A percentile compares a stretch with the other conserved stretches of the same genome.
Evolutionary conservation across 2,113 vertebrate genomes (phyloP).

Genomic region (Grus americana): DNA sequence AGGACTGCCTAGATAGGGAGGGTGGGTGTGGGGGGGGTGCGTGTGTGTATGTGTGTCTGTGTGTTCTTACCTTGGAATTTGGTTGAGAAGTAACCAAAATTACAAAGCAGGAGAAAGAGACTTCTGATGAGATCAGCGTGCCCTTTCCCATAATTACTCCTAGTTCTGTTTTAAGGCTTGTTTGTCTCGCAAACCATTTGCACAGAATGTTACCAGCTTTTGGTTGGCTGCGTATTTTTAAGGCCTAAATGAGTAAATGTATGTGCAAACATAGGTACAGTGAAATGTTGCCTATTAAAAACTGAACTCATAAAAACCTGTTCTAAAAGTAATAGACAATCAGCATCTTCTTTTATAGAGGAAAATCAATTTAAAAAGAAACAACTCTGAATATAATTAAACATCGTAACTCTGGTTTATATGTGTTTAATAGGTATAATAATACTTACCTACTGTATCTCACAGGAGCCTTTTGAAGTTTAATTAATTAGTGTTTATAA

Average conservation of each 20-base stretch:
- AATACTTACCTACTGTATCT: slow-evolving; percentile 55
- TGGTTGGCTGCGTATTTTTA: background rate
- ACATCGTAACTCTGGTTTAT: slow-evolving; percentile 45
- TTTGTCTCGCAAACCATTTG: background rate
- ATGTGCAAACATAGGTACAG: background rate
- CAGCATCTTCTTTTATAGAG: slow-evolving; percentile 41
- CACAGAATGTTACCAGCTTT: background rate
- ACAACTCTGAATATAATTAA: slow-evolving; percentile 54
- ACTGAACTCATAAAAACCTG: slow-evolving; percentile 30
- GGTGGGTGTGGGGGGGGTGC: too few species aligned
- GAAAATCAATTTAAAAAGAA: slow-evolving; percentile 51
- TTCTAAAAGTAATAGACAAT: slow-evolving; percentile 43
- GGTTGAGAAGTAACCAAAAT: background rate
- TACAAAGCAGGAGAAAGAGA: background rate
- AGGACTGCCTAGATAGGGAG: background rate
- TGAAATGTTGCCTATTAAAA: slow-evolving; percentile 55
- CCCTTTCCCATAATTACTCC: background rate
- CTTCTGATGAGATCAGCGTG: background rate
- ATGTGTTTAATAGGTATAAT: slow-evolving; percentile 59
- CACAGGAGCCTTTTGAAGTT: slow-evolving; percentile 36
- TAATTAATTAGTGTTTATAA: slow-evolving; percentile 61
- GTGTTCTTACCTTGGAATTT: background rate
- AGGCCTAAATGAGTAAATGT: background rate
- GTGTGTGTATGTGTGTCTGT: too few species aligned
- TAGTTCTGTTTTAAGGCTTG: background rate